Evolutionary conservation across 2,888 invertebrate genomes (phyloP), one percentile per base, ranked within the genome.

Genomic region (Eupelmus urozonus): DNA sequence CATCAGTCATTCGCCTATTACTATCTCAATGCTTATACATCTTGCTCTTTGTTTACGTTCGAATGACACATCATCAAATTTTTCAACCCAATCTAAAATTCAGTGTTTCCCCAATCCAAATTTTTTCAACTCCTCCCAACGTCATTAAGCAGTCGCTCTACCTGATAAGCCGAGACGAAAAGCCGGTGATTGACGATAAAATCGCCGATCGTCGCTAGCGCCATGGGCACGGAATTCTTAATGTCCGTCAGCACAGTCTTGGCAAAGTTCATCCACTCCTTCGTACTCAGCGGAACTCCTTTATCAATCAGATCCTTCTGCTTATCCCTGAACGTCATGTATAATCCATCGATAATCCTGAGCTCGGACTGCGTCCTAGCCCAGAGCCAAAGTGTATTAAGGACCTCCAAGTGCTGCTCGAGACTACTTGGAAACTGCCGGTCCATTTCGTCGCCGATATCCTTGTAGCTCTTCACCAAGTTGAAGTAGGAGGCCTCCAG

Each of bases 101-200:
- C n/a, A n/a, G n/a, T n/a, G n/a, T n/a, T n/a, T n/a, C n/a, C n/a
- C n/a, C n/a, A n/a, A n/a, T n/a, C n/a, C n/a, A n/a, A n/a, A n/a
- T n/a, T n/a, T n/a, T n/a, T n/a, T n/a, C n/a, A 45, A 45, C 45
- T 7, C 9, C 4, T 45, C 16, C 2, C 45, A 16, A 45, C 13
- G 13, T 9, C 9, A 16, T 13, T 16, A 45, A 34, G 3, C 9
- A 34, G 3, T 34, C 9, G 5, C 34, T 34, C 34, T 92, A 95
- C 95, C 95, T 94, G 91, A 84, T 92, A 89, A 20, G 92, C 93
- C 18, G 92, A 92, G 83, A 93, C 91, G 90, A 94, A 95, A 83
- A 95, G 87, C 82, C 93, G 92, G 71, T 94, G 93, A 82, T 92
- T 91, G 69, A 92, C 91, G 87, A 94, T 91, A 76, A 93, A 88